Percentiles rank a stretch among this genome's conserved stretches.
Evolutionary conservation across 2,797 vertebrate genomes (phyloP).

Genomic region (Argyrosomus regius): DNA sequence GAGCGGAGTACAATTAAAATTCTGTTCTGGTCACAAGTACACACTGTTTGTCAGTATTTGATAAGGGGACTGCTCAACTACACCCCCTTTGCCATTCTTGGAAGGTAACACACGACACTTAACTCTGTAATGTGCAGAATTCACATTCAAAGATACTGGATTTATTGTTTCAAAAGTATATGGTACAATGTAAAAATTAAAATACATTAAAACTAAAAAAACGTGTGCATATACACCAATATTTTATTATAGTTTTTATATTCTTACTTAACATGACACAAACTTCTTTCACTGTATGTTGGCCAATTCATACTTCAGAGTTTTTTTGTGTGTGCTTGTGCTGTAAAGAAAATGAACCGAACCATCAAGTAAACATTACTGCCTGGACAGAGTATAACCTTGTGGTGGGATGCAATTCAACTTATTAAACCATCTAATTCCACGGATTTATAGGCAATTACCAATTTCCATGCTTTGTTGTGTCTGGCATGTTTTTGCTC

Average conservation of each 20-base stretch:
- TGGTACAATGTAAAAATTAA: neutral
- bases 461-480: slow-evolving; percentile 29
- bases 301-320: too few species aligned
- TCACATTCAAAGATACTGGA: neutral
- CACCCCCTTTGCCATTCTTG: neutral
- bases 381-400: neutral
- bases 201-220: neutral
- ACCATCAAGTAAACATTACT: slow-evolving; percentile 35
- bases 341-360: slow-evolving; percentile 11
- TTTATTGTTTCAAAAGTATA: neutral
- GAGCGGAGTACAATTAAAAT: slow-evolving; percentile 49
- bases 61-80: slow-evolving; percentile 26
- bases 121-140: slow-evolving; percentile 10
- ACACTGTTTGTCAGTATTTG: slow-evolving; percentile 30
- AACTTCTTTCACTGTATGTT: neutral
- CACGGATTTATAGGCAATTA: slow-evolving; percentile 50
- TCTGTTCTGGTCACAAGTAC: slow-evolving; percentile 44
- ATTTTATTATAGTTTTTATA: neutral
- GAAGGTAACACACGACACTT: slow-evolving; percentile 12
- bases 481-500: slow-evolving; percentile 31
- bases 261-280: neutral
- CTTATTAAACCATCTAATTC: slow-evolving; percentile 47
- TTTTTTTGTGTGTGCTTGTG: neutral
- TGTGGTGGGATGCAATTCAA: slow-evolving; percentile 18
- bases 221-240: neutral